Evolutionary conservation across 2,888 invertebrate species (phyloP).

Genomic region (Ellobium chinense): DNA sequence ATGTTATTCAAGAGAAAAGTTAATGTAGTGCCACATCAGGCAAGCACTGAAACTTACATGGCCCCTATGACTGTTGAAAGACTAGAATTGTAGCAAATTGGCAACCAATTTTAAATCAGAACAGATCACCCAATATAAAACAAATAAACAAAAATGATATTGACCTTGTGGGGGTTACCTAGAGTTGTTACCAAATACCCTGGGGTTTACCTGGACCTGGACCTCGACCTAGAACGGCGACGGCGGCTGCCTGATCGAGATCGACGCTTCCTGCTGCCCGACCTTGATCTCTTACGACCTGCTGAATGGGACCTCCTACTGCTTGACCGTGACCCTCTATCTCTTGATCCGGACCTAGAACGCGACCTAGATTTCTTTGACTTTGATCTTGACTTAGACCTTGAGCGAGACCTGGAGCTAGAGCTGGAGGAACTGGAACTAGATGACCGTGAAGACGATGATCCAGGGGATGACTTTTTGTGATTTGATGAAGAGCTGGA

Average conservation of each 20-base stretch:
- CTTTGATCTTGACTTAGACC: constrained; percentile 18
- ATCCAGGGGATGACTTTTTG: background rate
- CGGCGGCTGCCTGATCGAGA: background rate
- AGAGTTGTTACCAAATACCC: constrained; percentile 49
- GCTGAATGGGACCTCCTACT: constrained; percentile 1
- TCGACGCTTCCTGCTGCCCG: constrained; percentile 5
- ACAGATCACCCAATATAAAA: background rate
- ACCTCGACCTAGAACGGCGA: constrained; percentile 72
- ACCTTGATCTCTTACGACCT: constrained; percentile 13
- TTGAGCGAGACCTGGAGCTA: constrained; percentile 1
- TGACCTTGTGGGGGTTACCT: constrained; percentile 49
- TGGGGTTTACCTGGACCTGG: constrained; percentile 75
- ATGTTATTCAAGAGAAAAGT: no score
- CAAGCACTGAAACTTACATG: no score
- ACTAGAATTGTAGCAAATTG: no score
- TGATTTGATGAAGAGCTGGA: background rate
- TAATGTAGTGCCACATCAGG: no score
- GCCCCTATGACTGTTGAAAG: no score
- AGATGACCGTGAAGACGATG: constrained; percentile 34
- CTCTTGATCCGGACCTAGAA: constrained; percentile 1
- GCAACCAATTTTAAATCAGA: no score
- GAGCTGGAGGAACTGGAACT: constrained; percentile 37
- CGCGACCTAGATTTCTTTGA: constrained; percentile 23
- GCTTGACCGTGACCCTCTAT: constrained; percentile 11
- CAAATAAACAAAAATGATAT: constrained; percentile 26